Evolutionary conservation across 2,113 vertebrate genomes (phyloP).

Genomic region (Seriola rivoliana): DNA sequence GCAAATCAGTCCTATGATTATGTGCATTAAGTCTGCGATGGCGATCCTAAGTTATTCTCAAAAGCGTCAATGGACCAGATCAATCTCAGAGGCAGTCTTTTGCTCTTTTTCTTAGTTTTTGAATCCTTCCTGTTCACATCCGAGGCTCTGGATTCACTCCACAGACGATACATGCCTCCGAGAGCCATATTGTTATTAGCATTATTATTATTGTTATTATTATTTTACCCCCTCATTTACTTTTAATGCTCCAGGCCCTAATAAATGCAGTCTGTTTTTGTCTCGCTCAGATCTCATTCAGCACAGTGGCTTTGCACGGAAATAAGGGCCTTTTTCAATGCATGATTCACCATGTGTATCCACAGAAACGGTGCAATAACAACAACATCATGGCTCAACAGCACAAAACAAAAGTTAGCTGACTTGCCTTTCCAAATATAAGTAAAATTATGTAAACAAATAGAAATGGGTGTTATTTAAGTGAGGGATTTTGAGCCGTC

Average conservation of each 20-base stretch:
- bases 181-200: conserved; percentile 7
- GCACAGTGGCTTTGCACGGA: conserved; percentile 25
- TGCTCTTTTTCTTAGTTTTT: neutral
- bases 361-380: conserved; percentile 13
- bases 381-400: neutral
- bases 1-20: conserved; percentile 6
- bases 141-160: neutral
- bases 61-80: conserved; percentile 2
- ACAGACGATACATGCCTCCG: neutral
- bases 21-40: neutral
- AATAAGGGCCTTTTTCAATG: conserved; percentile 50
- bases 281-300: conserved; percentile 51
- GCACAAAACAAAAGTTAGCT: neutral
- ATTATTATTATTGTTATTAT: conserved; percentile 29
- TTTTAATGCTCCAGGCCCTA: conserved; percentile 50
- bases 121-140: conserved; percentile 4
- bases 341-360: conserved; percentile 34
- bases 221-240: conserved; percentile 46
- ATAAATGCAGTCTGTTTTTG: conserved; percentile 54
- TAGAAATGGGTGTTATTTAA: conserved; percentile 12
- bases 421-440: conserved; percentile 22
- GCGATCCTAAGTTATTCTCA: neutral
- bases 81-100: neutral
- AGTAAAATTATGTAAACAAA: conserved; percentile 32
- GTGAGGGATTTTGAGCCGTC: conserved; percentile 9